Evolutionary conservation across 2,113 vertebrate species (phyloP).

Genomic region (Entelurus aequoreus): DNA sequence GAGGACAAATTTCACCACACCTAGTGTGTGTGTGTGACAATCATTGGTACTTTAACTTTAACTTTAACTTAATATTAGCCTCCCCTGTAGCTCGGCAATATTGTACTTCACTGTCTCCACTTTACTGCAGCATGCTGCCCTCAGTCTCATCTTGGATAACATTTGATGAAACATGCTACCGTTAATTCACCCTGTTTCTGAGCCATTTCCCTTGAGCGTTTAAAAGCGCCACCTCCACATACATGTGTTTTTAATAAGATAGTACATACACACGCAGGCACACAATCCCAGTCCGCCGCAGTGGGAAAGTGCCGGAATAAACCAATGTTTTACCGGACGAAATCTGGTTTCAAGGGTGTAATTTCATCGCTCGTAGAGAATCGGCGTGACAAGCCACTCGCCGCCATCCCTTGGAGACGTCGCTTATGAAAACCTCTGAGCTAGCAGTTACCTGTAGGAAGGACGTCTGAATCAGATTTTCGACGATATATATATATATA

Average conservation of each 20-base stretch:
- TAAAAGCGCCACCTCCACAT: no score
- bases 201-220: not conserved
- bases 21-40: no score
- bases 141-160: no score
- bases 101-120: no score
- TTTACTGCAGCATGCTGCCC: no score
- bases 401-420: constrained; percentile 21
- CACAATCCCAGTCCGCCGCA: constrained; percentile 14
- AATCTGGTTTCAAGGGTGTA: constrained; percentile 56
- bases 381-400: constrained; percentile 29
- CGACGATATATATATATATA: constrained; percentile 16
- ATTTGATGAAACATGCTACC: not conserved
- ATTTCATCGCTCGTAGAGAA: constrained; percentile 47
- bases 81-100: no score
- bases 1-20: no score
- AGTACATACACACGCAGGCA: constrained; percentile 7
- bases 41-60: no score
- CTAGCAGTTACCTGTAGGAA: constrained; percentile 28
- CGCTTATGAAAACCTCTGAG: constrained; percentile 21
- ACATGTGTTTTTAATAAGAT: no score
- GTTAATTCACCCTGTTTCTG: not conserved
- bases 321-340: constrained; percentile 40
- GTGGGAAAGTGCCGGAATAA: constrained; percentile 32
- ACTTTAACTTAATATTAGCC: no score
- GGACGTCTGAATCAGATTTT: constrained; percentile 42